A percentile compares a stretch with the other conserved stretches of the same genome.
These are phyloP conservation scores for Morpho helenor DNA, from an alignment of 2,888 invertebrate species.

Conservation along the genomic window DNA sequence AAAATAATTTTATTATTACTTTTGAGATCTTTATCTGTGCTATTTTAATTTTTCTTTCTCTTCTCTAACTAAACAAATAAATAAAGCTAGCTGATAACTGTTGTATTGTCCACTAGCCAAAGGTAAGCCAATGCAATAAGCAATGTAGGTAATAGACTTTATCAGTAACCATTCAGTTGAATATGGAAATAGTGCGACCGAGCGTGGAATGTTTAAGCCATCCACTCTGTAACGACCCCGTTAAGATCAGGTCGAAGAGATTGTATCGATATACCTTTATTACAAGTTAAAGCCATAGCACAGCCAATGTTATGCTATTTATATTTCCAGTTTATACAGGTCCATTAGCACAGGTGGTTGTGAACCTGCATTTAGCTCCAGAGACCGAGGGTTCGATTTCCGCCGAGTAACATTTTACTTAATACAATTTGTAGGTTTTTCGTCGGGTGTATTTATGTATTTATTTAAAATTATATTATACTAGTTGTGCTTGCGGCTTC, in stretches of 20 bases:
- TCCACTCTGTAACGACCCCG: slow-evolving; percentile 51
- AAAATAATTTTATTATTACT: no score
- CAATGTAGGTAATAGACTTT: slow-evolving; percentile 19
- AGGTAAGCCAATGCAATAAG: slow-evolving; percentile 2
- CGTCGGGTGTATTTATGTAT: not conserved
- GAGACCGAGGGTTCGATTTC: no score
- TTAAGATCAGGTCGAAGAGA: slow-evolving; percentile 36
- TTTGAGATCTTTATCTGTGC: no score
- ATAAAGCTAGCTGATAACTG: no score
- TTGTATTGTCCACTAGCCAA: not conserved
- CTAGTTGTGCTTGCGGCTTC: no score
- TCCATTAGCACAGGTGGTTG: not conserved
- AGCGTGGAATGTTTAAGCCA: slow-evolving; percentile 45
- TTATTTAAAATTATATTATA: no score
- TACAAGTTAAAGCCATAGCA: slow-evolving; percentile 10
- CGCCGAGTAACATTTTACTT: not conserved
- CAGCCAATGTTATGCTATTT: no score
- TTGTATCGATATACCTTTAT: slow-evolving; percentile 55
- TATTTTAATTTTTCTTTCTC: no score
- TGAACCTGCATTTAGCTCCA: no score
- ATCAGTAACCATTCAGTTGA: slow-evolving; percentile 43
- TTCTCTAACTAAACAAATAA: no score
- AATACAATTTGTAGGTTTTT: not conserved
- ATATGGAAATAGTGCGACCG: slow-evolving; percentile 55
- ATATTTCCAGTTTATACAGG: no score